These are phyloP conservation scores for Horisme vitalbata DNA, from an alignment of 2,888 invertebrate species.

Conservation along the genomic window DNA sequence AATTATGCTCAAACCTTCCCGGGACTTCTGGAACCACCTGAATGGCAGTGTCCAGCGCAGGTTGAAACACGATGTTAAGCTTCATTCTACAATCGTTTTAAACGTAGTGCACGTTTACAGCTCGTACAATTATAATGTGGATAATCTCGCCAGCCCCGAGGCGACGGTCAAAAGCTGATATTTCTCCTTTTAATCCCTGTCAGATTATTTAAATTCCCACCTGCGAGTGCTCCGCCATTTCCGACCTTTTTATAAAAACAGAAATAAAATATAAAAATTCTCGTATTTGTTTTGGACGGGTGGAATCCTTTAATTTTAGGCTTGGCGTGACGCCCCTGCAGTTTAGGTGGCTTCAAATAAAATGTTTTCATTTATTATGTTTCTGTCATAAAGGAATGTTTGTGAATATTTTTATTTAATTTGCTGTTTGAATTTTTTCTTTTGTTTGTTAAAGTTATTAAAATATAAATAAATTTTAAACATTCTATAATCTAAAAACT, in stretches of 20 bases:
- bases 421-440: constrained; percentile 17
- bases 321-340: constrained; percentile 68
- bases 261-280: constrained; percentile 82
- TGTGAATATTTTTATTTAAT: constrained; percentile 33
- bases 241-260: constrained; percentile 67
- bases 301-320: constrained; percentile 81
- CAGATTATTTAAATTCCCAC: constrained; percentile 84
- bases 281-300: constrained; percentile 80
- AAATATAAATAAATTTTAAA: too few species aligned
- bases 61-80: constrained; percentile 2
- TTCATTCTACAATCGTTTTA: background rate
- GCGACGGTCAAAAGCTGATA: constrained; percentile 80
- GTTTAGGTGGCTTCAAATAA: constrained; percentile 67
- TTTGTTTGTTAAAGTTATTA: too few species aligned
- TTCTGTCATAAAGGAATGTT: constrained; percentile 47
- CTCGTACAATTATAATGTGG: constrained; percentile 56
- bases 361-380: constrained; percentile 62
- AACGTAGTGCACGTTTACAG: constrained; percentile 30
- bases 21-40: too few species aligned
- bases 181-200: constrained; percentile 82
- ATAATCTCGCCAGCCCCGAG: constrained; percentile 59
- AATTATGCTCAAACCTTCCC: too few species aligned
- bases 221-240: constrained; percentile 69
- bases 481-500: too few species aligned
- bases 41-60: too few species aligned